Evolutionary conservation across 2,888 invertebrate genomes (phyloP).

Genomic region (Eudemis profundana): DNA sequence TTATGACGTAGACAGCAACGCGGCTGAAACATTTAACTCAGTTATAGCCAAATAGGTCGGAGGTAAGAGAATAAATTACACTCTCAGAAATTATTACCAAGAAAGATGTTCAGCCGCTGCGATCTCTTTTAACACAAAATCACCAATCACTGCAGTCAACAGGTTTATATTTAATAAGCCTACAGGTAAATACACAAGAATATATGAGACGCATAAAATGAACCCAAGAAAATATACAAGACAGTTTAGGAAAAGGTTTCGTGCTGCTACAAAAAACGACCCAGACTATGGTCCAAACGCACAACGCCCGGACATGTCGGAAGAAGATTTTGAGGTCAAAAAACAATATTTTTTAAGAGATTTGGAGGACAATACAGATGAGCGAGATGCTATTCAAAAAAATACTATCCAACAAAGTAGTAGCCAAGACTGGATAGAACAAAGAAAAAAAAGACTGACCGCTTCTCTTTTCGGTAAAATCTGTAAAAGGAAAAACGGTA

Average conservation of each 20-base stretch:
- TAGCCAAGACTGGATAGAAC: no score
- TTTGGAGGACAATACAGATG: slow-evolving; percentile 39
- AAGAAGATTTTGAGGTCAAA: slow-evolving; percentile 35
- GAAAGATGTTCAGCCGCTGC: slow-evolving; percentile 55
- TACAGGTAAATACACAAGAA: slow-evolving; percentile 35
- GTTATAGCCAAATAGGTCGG: slow-evolving; percentile 56
- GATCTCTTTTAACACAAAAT: slow-evolving; percentile 52
- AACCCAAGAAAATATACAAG: slow-evolving; percentile 45
- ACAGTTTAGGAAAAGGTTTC: slow-evolving; percentile 44
- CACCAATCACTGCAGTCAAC: slow-evolving; percentile 42
- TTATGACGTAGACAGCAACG: slow-evolving; percentile 5
- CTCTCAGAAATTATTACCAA: slow-evolving; percentile 53
- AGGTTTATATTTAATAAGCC: slow-evolving; percentile 43
- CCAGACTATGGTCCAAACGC: slow-evolving; percentile 46
- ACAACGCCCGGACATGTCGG: slow-evolving; percentile 46
- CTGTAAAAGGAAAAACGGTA: no score
- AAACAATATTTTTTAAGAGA: slow-evolving; percentile 45
- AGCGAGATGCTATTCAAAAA: slow-evolving; percentile 23
- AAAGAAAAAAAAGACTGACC: no score
- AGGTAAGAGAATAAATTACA: slow-evolving; percentile 58
- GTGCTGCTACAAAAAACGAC: slow-evolving; percentile 23
- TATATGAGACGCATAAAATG: slow-evolving; percentile 41
- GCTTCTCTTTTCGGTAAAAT: no score
- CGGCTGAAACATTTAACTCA: slow-evolving; percentile 11
- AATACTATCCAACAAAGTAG: no score